phyloP scores from a whole-genome alignment of 2,888 invertebrate genomes.

The Lasioglossum oenotherae region DNA sequence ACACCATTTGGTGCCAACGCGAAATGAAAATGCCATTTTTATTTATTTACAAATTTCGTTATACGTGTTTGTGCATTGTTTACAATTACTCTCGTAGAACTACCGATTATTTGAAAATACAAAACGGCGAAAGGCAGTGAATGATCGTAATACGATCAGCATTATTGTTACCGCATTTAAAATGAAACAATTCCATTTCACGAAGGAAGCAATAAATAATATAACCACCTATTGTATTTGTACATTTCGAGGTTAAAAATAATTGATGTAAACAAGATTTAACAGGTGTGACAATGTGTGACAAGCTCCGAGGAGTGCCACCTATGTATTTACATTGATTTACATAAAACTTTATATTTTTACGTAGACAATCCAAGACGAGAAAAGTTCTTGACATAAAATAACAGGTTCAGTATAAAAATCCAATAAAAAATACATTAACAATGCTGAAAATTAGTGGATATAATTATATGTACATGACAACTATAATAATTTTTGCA shows the following conservation, averaged over 20 bases:
- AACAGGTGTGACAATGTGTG: conserved; percentile 26
- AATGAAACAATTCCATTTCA: conserved; percentile 1
- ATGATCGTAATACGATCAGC: not conserved
- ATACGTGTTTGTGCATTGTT: conserved; percentile 36
- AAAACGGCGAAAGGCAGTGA: conserved; percentile 23
- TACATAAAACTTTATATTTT: conserved; percentile 7
- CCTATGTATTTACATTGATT: not conserved
- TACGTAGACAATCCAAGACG: not conserved
- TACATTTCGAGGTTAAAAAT: conserved; percentile 41
- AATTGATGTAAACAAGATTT: conserved; percentile 45
- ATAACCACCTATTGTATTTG: conserved; percentile 17
- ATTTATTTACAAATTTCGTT: conserved; percentile 39
- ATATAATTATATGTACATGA: not conserved
- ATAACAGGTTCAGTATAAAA: not conserved
- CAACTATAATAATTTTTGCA: not conserved
- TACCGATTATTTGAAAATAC: conserved; percentile 16
- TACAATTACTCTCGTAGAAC: not conserved
- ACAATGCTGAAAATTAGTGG: not conserved
- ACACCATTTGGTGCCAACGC: conserved; percentile 85
- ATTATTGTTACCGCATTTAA: conserved; percentile 8
- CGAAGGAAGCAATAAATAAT: conserved; percentile 11
- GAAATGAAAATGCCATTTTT: conserved; percentile 81
- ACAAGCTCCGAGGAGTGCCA: not conserved
- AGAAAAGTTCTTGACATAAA: not conserved
- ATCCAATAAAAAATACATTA: not conserved